Percentiles rank a stretch among this genome's conserved stretches.
These are phyloP conservation scores for Stictocephala bisonia DNA, from an alignment of 2,888 invertebrate genomes.

Conservation along the genomic window DNA sequence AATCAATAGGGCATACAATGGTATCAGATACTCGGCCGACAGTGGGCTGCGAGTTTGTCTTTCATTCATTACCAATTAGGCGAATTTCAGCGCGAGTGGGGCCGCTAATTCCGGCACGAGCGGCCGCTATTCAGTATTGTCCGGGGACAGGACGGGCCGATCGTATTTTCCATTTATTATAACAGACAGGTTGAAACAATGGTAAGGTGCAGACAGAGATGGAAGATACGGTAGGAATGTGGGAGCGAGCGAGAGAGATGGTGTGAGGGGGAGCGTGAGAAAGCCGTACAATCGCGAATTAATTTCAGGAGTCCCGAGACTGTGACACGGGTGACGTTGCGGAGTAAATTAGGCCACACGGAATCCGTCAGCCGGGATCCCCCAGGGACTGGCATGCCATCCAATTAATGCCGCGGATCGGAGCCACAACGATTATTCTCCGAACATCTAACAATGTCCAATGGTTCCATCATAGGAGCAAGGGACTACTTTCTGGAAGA, in stretches of 20 bases:
- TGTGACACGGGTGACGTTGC: neutral
- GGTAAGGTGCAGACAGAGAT: conserved; percentile 47
- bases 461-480: too few species aligned
- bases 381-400: conserved; percentile 4
- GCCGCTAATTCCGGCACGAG: conserved; percentile 30
- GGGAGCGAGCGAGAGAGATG: conserved; percentile 10
- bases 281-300: conserved; percentile 44
- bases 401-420: conserved; percentile 9
- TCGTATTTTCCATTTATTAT: conserved; percentile 42
- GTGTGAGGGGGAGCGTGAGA: conserved; percentile 36
- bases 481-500: too few species aligned
- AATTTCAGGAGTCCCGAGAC: conserved; percentile 35
- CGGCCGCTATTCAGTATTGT: conserved; percentile 23
- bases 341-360: conserved; percentile 32
- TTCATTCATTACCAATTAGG: conserved; percentile 40
- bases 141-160: neutral
- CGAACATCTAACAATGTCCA: too few species aligned
- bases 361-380: neutral
- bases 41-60: conserved; percentile 11
- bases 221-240: conserved; percentile 38
- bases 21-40: neutral
- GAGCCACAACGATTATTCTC: too few species aligned
- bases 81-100: neutral
- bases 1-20: conserved; percentile 22
- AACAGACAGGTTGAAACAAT: conserved; percentile 40